Evolutionary conservation across 2,113 vertebrate genomes (phyloP).

Genomic region (Dicerorhinus sumatrensis): DNA sequence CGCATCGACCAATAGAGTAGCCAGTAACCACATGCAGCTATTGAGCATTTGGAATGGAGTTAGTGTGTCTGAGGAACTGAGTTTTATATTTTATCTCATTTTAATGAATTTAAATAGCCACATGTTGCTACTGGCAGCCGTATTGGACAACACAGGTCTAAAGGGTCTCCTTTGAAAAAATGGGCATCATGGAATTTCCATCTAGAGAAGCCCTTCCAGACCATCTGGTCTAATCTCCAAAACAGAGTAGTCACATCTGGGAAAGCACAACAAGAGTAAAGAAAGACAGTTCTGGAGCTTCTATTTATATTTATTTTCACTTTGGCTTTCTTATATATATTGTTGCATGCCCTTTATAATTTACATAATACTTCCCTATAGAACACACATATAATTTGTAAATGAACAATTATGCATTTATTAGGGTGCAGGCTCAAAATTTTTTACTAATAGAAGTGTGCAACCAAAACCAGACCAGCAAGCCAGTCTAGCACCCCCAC

Average conservation of each 20-base stretch:
- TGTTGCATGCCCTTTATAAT: fast-evolving
- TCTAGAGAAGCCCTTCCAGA: neutral
- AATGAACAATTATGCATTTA: neutral
- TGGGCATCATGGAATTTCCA: neutral
- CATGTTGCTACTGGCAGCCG: neutral
- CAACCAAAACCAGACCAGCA: neutral
- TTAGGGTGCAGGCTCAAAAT: neutral
- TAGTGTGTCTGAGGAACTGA: neutral
- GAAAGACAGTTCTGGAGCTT: neutral
- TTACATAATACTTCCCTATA: fast-evolving
- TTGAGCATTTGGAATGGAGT: neutral
- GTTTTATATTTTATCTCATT: neutral
- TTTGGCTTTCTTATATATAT: neutral
- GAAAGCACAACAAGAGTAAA: fast-evolving
- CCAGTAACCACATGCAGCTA: neutral
- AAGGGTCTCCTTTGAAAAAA: neutral
- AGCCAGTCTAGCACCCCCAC: neutral
- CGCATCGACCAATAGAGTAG: fast-evolving
- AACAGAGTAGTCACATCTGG: neutral
- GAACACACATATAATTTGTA: fast-evolving
- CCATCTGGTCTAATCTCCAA: neutral
- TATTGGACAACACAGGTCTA: fast-evolving
- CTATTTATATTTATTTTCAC: neutral
- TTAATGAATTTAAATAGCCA: neutral
- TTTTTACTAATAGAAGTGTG: neutral